Evolutionary conservation across 2,797 vertebrate genomes (phyloP).

Genomic region (Bradypodion ventrale): DNA sequence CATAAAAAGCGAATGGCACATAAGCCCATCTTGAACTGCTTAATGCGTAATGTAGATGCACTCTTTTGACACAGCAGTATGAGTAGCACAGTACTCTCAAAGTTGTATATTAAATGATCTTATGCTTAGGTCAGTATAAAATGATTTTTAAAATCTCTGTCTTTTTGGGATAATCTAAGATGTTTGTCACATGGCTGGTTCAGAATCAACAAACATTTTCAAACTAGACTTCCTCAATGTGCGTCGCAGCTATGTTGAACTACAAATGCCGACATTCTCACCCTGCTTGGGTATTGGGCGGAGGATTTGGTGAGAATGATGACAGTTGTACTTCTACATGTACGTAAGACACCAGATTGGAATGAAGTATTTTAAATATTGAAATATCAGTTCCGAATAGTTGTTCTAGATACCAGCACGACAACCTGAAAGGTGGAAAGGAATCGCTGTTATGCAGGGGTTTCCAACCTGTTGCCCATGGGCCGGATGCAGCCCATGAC

Average conservation of each 20-base stretch:
- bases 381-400: too few species aligned
- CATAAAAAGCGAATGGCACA: too few species aligned
- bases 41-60: too few species aligned
- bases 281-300: neutral
- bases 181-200: neutral
- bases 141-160: neutral
- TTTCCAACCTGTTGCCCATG: too few species aligned
- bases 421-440: too few species aligned
- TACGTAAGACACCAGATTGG: neutral
- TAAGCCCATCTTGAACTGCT: too few species aligned
- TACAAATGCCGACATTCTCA: neutral
- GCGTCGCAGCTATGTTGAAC: neutral
- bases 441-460: neutral
- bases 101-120: neutral
- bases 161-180: neutral
- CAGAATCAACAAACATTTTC: neutral
- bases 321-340: neutral
- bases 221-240: neutral
- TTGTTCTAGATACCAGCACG: too few species aligned
- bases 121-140: neutral
- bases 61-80: neutral
- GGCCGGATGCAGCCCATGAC: too few species aligned
- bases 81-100: too few species aligned
- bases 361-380: too few species aligned
- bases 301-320: neutral